Base-by-base conservation (phyloP, 2,888 invertebrate genomes). In the Amiota minor region DNA sequence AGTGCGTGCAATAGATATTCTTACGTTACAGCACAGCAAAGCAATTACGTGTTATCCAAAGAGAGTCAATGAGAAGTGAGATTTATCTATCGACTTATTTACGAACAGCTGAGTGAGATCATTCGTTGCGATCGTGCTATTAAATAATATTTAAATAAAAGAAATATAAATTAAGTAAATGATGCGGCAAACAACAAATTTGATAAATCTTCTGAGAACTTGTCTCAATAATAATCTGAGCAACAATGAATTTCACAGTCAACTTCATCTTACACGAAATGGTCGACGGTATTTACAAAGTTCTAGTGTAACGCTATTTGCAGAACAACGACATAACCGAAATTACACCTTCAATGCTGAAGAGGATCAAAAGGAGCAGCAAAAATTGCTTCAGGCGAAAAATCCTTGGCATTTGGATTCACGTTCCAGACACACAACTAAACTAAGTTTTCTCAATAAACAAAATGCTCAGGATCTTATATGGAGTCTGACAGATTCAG, bases 391-490 rank as follows among this genome's bases (percentile, higher is more conserved):
- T 35, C 2, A 35, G 35, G 35, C 35, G 6, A 3, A 35, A 35
- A 35, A 6, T 35, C 35, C 6, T 35, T 35, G 35, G 2, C 35
- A 35, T 35, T 35, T 35, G 35, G 35, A 35, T 35, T 4, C 35
- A 35, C 35, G 35, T 35, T 2, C 35, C 6, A 35, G 35, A 35
- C 35, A 35, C 35, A 35, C 35, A 2, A 23, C 23, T 6, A 35
- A 35, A 35, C 6, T 35, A 35, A 35, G 35, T 35, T 35, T 2
- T 35, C 72, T 83, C 16, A 81, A 93, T 50, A 94, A 94, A 85
- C 91, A 93, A 64, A 94, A 95, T 80, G 96, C 95, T 0, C 92
- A 93, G 80, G 94, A 95, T 84, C 90, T 96, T 67, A 92, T 95
- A 9, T 89, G 94, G 50, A 92, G 93, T 81, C 90, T 96, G 53